phyloP scores from a whole-genome alignment of 1,140 invertebrate species.

The Sycobia sp. region DNA sequence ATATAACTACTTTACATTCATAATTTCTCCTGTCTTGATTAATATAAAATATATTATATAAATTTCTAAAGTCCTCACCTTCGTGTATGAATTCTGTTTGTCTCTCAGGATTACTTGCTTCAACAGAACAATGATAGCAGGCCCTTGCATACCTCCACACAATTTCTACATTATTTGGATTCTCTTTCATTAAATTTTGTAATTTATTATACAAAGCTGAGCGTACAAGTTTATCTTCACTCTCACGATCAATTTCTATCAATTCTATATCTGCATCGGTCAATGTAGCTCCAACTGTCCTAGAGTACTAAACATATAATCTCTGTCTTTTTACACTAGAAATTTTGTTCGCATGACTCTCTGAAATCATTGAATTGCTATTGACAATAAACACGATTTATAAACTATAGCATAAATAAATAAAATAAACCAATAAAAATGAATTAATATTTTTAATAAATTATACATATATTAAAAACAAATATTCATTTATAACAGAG shows the following conservation, averaged over 20 bases:
- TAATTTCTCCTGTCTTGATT: too few species aligned
- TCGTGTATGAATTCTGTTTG: slow-evolving; percentile 63
- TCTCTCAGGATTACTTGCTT: slow-evolving; percentile 58
- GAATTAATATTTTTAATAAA: too few species aligned
- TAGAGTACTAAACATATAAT: slow-evolving; percentile 59
- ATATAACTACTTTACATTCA: too few species aligned
- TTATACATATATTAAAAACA: too few species aligned
- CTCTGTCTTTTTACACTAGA: slow-evolving; percentile 45
- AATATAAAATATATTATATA: background rate
- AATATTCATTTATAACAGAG: background rate
- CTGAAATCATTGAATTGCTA: slow-evolving; percentile 25
- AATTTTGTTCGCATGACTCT: slow-evolving; percentile 36
- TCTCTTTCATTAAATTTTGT: slow-evolving; percentile 50
- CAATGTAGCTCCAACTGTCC: slow-evolving; percentile 50
- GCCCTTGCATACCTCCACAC: slow-evolving; percentile 75
- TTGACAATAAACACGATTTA: too few species aligned
- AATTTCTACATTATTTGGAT: slow-evolving; percentile 62
- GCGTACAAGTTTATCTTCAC: slow-evolving; percentile 43
- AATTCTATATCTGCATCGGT: slow-evolving; percentile 42
- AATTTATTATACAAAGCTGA: slow-evolving; percentile 49
- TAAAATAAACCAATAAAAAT: too few species aligned
- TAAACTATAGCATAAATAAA: too few species aligned
- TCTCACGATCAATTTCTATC: slow-evolving; percentile 44
- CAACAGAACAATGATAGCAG: slow-evolving; percentile 63
- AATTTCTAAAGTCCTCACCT: slow-evolving; percentile 56